Conservation (phyloP, 1,140 invertebrate genomes). For the Drosophila kepulauana region DNA sequence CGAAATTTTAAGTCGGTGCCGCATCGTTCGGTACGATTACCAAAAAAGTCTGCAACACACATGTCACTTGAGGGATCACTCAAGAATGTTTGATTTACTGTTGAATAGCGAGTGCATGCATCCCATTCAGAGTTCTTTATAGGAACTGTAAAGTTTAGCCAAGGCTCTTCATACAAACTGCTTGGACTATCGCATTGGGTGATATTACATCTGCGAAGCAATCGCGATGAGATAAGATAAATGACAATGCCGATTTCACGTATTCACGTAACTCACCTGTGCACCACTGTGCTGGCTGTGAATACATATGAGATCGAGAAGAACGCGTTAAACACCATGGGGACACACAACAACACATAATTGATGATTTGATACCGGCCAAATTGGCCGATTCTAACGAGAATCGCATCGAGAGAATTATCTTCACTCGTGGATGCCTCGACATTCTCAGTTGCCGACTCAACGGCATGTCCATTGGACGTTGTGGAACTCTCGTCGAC, state of each 20-base stretch:
- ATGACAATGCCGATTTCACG: too few species aligned
- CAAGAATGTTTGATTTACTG: background rate
- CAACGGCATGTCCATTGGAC: slow-evolving; percentile 28
- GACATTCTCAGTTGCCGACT: slow-evolving; percentile 16
- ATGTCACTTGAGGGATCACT: slow-evolving; percentile 40
- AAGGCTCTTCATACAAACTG: slow-evolving; percentile 85
- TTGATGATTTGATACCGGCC: slow-evolving; percentile 87
- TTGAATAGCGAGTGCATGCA: slow-evolving; percentile 85
- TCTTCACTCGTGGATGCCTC: slow-evolving; percentile 44
- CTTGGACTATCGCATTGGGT: slow-evolving; percentile 87
- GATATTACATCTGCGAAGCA: slow-evolving; percentile 87
- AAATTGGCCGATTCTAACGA: slow-evolving; percentile 85
- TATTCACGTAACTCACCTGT: slow-evolving; percentile 85
- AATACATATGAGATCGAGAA: slow-evolving; percentile 87
- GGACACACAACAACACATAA: slow-evolving; percentile 86
- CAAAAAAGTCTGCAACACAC: slow-evolving; percentile 81
- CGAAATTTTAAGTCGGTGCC: slow-evolving; percentile 70
- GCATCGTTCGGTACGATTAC: slow-evolving; percentile 49
- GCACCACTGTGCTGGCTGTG: slow-evolving; percentile 86
- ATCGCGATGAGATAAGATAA: slow-evolving; percentile 10
- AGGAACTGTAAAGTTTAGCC: slow-evolving; percentile 87
- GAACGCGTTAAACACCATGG: slow-evolving; percentile 86
- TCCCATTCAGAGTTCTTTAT: slow-evolving; percentile 83
- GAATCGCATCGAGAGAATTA: slow-evolving; percentile 72
- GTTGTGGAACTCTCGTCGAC: slow-evolving; percentile 8